These are phyloP conservation scores for Copidosoma floridanum DNA, from an alignment of 1,140 invertebrate genomes.

Conservation along the genomic window DNA sequence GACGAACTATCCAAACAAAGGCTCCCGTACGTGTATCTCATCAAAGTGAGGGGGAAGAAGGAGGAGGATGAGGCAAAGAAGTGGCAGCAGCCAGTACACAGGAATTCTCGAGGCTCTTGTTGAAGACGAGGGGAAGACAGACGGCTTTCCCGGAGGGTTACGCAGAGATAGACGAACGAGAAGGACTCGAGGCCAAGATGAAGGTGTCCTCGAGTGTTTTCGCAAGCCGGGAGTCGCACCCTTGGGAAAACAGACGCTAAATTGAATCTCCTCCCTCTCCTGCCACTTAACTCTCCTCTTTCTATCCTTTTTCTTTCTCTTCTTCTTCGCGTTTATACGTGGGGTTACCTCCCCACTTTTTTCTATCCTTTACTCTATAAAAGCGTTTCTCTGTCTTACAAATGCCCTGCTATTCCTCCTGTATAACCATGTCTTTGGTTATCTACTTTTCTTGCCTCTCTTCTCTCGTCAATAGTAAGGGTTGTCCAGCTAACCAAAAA, in stretches of 20 bases:
- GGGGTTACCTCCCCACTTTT: too few species aligned
- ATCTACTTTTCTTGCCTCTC: too few species aligned
- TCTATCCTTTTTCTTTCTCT: too few species aligned
- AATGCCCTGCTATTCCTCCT: too few species aligned
- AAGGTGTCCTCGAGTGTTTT: conserved; percentile 58
- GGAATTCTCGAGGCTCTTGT: conserved; percentile 8
- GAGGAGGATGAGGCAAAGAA: not conserved
- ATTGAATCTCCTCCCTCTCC: conserved; percentile 50
- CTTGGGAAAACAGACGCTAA: conserved; percentile 58
- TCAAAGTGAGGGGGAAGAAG: not conserved
- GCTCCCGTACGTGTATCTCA: not conserved
- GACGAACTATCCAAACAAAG: conserved; percentile 23
- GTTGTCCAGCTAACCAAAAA: conserved; percentile 3
- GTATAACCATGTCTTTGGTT: too few species aligned
- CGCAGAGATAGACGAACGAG: not conserved
- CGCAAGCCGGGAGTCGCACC: conserved; percentile 56
- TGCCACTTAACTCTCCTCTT: not conserved
- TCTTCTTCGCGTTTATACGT: too few species aligned
- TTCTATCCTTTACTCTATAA: conserved; percentile 60
- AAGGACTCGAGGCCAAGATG: conserved; percentile 39
- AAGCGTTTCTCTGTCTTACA: conserved; percentile 84
- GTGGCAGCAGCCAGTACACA: not conserved
- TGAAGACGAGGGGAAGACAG: not conserved
- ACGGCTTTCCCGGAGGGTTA: not conserved
- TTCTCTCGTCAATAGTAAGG: conserved; percentile 7